These are phyloP conservation scores for Gryon sp. DNA, from an alignment of 1,140 invertebrate species.

Conservation along the genomic window DNA sequence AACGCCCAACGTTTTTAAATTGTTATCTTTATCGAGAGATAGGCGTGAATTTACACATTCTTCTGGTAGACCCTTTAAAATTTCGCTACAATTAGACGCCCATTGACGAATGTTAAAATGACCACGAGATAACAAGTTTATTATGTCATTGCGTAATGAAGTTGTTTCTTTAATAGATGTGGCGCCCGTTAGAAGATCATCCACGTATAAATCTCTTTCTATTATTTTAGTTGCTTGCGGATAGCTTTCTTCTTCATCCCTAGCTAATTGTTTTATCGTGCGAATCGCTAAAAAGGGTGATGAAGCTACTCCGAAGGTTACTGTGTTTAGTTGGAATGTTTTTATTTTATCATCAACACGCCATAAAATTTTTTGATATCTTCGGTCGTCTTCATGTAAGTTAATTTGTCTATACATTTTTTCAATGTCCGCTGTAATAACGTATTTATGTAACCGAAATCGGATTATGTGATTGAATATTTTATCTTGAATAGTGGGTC, in stretches of 20 bases:
- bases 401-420: no score
- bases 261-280: not conserved
- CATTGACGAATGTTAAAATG: slow-evolving; percentile 68
- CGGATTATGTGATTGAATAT: slow-evolving; percentile 33
- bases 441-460: slow-evolving; percentile 38
- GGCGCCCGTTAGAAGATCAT: slow-evolving; percentile 68
- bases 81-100: slow-evolving; percentile 55
- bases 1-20: slow-evolving; percentile 8
- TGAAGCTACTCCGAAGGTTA: slow-evolving; percentile 18
- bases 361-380: slow-evolving; percentile 53
- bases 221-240: slow-evolving; percentile 26
- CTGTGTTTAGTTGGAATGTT: slow-evolving; percentile 12
- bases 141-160: slow-evolving; percentile 30
- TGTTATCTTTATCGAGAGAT: not conserved
- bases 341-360: not conserved
- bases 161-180: slow-evolving; percentile 35
- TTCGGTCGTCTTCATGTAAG: slow-evolving; percentile 24
- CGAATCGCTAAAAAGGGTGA: slow-evolving; percentile 11
- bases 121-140: slow-evolving; percentile 50
- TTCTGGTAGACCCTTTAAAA: not conserved
- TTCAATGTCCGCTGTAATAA: slow-evolving; percentile 37
- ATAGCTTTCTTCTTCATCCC: slow-evolving; percentile 1
- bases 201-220: slow-evolving; percentile 71
- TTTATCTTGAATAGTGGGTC: slow-evolving; percentile 40
- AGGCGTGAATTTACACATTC: not conserved